phyloP scores from a whole-genome alignment of 1,140 invertebrate genomes.

The Drosophila ogumai region DNA sequence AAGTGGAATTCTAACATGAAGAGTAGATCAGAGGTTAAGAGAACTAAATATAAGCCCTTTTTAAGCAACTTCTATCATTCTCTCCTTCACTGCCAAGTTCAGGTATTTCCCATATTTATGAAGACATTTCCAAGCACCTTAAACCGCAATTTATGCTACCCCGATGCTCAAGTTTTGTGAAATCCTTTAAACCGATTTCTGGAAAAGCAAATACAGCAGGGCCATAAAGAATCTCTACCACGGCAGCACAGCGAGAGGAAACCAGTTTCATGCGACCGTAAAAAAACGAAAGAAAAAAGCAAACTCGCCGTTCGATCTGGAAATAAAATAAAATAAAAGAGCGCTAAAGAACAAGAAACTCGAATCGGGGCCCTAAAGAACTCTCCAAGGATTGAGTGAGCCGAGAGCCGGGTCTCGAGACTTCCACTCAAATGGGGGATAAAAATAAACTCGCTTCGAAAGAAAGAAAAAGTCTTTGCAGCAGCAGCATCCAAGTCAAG shows the following conservation, averaged over 20 bases:
- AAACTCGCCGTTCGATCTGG: conserved; percentile 43
- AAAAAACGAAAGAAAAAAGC: conserved; percentile 19
- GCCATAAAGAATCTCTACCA: conserved; percentile 78
- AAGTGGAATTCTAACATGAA: conserved; percentile 21
- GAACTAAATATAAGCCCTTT: background rate
- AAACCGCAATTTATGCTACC: conserved; percentile 60
- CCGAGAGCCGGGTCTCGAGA: conserved; percentile 23
- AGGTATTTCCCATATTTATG: conserved; percentile 53
- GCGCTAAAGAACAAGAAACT: conserved; percentile 18
- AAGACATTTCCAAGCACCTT: conserved; percentile 60
- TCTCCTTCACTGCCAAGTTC: conserved; percentile 22
- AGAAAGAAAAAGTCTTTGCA: conserved; percentile 81
- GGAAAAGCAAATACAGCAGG: conserved; percentile 68
- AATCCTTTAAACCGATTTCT: conserved; percentile 77
- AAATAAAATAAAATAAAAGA: conserved; percentile 44
- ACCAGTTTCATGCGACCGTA: conserved; percentile 39
- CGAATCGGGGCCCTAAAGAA: conserved; percentile 41
- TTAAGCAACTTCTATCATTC: background rate
- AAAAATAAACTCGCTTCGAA: conserved; percentile 63
- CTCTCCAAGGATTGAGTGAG: conserved; percentile 57
- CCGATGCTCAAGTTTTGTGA: conserved; percentile 52
- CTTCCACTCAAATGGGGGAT: conserved; percentile 37
- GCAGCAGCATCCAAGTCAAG: conserved; percentile 69
- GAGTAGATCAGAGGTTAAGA: background rate
- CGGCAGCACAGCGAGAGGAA: conserved; percentile 34